Evolutionary conservation across 2,888 invertebrate genomes (phyloP).

Genomic region (Lasioglossum calceatum): DNA sequence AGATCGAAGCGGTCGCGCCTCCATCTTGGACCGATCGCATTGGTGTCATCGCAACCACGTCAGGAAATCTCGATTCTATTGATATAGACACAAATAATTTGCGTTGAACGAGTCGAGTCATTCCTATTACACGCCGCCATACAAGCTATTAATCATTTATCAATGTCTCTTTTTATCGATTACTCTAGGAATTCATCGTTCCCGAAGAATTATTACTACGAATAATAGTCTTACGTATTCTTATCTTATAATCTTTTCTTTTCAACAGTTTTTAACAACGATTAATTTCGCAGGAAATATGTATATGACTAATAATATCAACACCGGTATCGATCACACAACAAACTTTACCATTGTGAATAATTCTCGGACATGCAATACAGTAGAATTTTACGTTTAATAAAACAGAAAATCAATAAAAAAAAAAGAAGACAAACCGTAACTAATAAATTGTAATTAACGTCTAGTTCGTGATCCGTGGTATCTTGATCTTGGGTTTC

Average conservation of each 20-base stretch:
- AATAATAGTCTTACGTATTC: neutral
- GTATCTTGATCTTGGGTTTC: constrained; percentile 36
- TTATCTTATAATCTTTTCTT: neutral
- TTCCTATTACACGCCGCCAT: constrained; percentile 10
- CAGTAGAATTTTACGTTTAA: neutral
- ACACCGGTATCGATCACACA: constrained; percentile 4
- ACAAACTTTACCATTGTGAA: neutral
- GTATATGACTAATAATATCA: neutral
- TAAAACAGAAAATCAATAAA: constrained; percentile 31
- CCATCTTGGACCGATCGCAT: constrained; percentile 68
- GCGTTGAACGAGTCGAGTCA: constrained; percentile 62
- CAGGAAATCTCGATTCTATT: constrained; percentile 69
- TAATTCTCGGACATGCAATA: constrained; percentile 1
- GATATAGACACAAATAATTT: constrained; percentile 73
- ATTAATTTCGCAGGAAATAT: neutral
- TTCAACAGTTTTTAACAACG: neutral
- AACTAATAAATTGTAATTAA: constrained; percentile 52
- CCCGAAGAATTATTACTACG: constrained; percentile 2
- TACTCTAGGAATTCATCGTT: constrained; percentile 30
- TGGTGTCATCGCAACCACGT: constrained; percentile 64
- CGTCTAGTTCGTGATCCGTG: constrained; percentile 31
- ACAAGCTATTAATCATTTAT: constrained; percentile 32
- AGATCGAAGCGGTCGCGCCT: constrained; percentile 62
- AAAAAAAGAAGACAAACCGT: neutral
- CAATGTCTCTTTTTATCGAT: constrained; percentile 19